Evolutionary conservation across 2,888 invertebrate species (phyloP), one percentile per base, ranked within the genome.

Genomic region (Mamestra brassicae): DNA sequence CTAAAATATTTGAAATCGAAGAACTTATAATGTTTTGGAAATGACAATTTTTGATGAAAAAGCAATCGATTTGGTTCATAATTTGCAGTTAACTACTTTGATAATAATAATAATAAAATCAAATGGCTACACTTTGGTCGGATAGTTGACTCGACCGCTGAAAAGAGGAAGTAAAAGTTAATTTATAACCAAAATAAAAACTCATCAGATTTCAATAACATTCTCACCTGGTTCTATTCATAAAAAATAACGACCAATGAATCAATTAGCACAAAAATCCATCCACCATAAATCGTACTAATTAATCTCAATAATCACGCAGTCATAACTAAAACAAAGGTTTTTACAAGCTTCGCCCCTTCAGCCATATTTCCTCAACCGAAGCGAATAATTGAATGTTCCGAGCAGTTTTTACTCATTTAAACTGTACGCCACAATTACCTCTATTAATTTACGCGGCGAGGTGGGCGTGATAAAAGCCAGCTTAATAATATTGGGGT

Each of bases 401-500:
- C 79, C 72, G 76, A 80, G 74, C 88, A 87, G 84, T 90, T 92
- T 91, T 92, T 90, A 90, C 88, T 90, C 89, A 90, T 91, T 92
- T 89, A 90, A 92, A 91, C 87, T 86, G 86, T 85, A 84, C 85
- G 81, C 84, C 86, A 80, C 87, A 89, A 92, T 92, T 90, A 91
- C 89, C 90, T 88, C 90, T 92, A 92, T 93, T 92, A 92, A 93
- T 93, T 93, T 90, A 89, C 85, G 89, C 85, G 78, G 81, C 60
- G 88, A 91, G 89, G 91, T 91, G 88, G 88, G 87, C 86, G 86
- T 88, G 91, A 92, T 93, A 93, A 93, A 94, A 91, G 92, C 91
- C 85, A 87, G 89, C 90, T 91, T 91, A 92, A 92, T 93, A 91
- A 91, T 90, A 91, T 89, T 76, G 86, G 88, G 87, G 87, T 74